Percentiles rank a stretch among this genome's conserved stretches.
phyloP scores from a whole-genome alignment of 2,113 vertebrate species.

The Hippocampus mohnikei region DNA sequence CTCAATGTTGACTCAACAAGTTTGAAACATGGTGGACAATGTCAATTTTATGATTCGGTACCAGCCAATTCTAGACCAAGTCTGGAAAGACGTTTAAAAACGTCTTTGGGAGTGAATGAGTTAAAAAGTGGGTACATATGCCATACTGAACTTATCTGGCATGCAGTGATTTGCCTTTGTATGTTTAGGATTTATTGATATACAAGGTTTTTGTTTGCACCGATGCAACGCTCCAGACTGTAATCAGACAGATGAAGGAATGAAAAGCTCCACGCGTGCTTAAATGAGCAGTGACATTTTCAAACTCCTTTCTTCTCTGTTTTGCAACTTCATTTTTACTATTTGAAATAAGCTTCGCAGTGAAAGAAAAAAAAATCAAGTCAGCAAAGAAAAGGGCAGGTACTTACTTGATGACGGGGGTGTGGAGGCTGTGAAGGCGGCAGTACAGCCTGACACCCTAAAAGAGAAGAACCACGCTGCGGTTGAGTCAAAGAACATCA shows the following conservation, averaged over 20 bases:
- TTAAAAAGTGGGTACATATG: constrained; percentile 25
- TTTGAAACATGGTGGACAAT: not conserved
- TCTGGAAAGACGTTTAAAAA: too few relatives aligned
- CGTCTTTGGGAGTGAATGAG: too few relatives aligned
- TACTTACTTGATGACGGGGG: constrained; percentile 94
- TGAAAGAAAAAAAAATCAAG: not conserved
- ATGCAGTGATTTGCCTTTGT: constrained; percentile 43
- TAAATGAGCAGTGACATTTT: not conserved
- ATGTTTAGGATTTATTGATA: constrained; percentile 52
- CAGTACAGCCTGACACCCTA: constrained; percentile 97
- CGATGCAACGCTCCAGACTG: constrained; percentile 33
- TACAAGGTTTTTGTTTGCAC: constrained; percentile 52
- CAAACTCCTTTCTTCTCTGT: not conserved
- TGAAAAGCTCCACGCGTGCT: constrained; percentile 1
- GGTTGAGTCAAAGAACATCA: constrained; percentile 2
- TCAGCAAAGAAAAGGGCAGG: constrained; percentile 21
- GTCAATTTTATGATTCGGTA: too few relatives aligned
- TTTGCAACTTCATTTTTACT: not conserved
- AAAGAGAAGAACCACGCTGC: constrained; percentile 37
- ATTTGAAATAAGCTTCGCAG: not conserved
- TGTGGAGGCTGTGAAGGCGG: constrained; percentile 91
- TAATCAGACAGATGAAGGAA: constrained; percentile 46
- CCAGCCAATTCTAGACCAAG: too few relatives aligned
- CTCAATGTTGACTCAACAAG: not conserved
- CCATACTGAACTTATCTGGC: constrained; percentile 34